Evolutionary conservation across 2,888 invertebrate genomes (phyloP), one percentile per base, ranked within the genome.

Genomic region (Diachrysia chrysitis): DNA sequence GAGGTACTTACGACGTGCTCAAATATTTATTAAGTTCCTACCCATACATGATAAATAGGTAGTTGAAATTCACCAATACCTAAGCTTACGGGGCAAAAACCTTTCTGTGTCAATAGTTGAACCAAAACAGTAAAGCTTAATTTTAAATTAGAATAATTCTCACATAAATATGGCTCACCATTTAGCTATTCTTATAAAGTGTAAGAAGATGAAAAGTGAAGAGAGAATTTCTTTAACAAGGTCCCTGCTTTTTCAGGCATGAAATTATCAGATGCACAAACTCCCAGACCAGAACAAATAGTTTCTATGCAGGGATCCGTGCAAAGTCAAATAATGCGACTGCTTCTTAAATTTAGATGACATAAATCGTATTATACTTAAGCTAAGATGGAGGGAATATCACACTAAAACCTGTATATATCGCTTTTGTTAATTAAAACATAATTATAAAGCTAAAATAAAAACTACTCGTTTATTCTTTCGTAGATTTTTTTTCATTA

Each of bases 1-100:
- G 17, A 37, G 29, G 32, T 21, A 58, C 16, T 25, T 21, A 58
- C 16, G 16, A 29, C 55, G 29, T 60, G 23, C 17, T 56, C 17
- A 19, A 62, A 17, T 74, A 53, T 63, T 66, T 63, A 70, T 55
- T 73, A 60, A 70, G 42, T 57, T 3, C 29, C 29, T 14, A 21
- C 3, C 25, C 16, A 25, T 32, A 7, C 6, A 14, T 6, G 17
- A 5, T 25, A 55, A 55, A 21, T 21, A 32, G 55, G 32, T 23
- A 37, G 25, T 25, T 25, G 5, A 37, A 37, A 37, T 37, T 37
- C 32, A 7, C 7, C 2, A 25, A 25, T 25, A 25, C 25, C n/a
- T 25, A 25, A 25, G 2, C 25, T 25, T 5, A 25, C n/a, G n/a
- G n/a, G n/a, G 25, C 25, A 25, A 25, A 25, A 25, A n/a, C n/a